Percentiles rank a stretch among this genome's conserved stretches.
phyloP scores from a whole-genome alignment of 2,888 invertebrate species.

The Drosophila melanocephala region DNA sequence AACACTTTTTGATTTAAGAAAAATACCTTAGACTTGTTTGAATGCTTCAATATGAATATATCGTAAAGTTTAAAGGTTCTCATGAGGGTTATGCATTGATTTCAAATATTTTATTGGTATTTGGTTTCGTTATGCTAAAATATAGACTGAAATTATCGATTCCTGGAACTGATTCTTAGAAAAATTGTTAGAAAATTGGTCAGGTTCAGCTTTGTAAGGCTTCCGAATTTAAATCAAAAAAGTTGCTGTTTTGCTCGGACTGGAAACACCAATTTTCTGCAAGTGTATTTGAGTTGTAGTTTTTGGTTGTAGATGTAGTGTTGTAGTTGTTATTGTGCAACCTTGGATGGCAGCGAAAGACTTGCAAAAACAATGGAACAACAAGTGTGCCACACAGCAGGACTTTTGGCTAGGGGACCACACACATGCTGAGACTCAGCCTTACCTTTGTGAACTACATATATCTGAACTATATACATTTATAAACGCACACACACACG shows the following conservation, averaged over 20 bases:
- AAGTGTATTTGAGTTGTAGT: slow-evolving; percentile 3
- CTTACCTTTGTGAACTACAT: slow-evolving; percentile 16
- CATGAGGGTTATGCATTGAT: not conserved
- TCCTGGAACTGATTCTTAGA: not conserved
- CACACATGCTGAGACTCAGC: not conserved
- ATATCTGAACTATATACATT: not conserved
- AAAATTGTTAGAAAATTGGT: not conserved
- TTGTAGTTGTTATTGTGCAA: slow-evolving; percentile 27
- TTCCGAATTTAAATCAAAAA: not conserved
- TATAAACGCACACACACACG: not conserved
- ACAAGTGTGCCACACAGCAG: slow-evolving; percentile 58
- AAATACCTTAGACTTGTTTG: not conserved
- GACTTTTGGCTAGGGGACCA: slow-evolving; percentile 1
- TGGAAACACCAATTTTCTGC: not conserved
- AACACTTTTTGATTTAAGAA: not conserved
- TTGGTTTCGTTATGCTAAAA: not conserved
- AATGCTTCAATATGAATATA: not conserved
- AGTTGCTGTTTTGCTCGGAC: not conserved
- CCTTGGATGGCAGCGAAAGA: slow-evolving; percentile 58
- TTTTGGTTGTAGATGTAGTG: slow-evolving; percentile 9
- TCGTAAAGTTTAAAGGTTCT: not conserved
- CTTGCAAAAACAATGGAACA: slow-evolving; percentile 49
- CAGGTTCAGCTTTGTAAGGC: not conserved
- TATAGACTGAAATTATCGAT: not conserved
- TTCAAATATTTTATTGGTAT: not conserved